Evolutionary conservation across 2,797 vertebrate species (phyloP), one percentile per base, ranked within the genome.

Genomic region (Etheostoma nigrum): DNA sequence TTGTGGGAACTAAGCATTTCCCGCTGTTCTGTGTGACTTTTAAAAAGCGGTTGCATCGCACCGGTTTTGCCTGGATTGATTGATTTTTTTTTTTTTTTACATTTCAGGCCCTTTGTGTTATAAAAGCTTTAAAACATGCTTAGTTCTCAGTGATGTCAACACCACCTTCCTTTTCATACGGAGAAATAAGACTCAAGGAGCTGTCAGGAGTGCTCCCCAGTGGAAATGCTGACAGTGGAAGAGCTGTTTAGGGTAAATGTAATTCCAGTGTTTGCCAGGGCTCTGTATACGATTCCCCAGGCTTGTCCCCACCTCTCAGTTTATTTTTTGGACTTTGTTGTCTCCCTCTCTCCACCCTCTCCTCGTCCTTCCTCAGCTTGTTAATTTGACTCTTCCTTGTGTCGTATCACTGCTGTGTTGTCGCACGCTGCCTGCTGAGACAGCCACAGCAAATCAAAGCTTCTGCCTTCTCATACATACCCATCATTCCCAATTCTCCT

Each of bases 291-390:
- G 69, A 49, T 78, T 86, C 59, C 79, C 76, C 51, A 70, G 66
- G 74, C 76, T 83, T 81, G 12, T 23, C 45, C 67, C 76, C 51
- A 49, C 74, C 76, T 82, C 72, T 67, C 73, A 21, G 62, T 75
- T 82, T 74, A 86, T 78, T 87, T 74, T 90, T 79, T 85, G 82
- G 80, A 82, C 60, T 87, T 75, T 65, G 64, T 79, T 87, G 79
- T 87, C 77, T 80, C 70, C 77, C 47, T 63, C 47, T 65, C 60
- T 76, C 80, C 70, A 66, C 70, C 75, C 54, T 58, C 77, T 77
- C 73, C 69, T 86, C 80, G 74, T 86, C 78, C 76, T 72, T 54
- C 47, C 69, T 55, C 52, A 30, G 84, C 78, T 85, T 89, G 83
- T 88, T 91, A 88, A 87, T 89, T 79, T 83, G 74, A 80, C 77